A percentile compares a stretch with the other conserved stretches of the same genome.
phyloP scores from a whole-genome alignment of 2,797 vertebrate species.

The Gymnopithys bicolor region DNA sequence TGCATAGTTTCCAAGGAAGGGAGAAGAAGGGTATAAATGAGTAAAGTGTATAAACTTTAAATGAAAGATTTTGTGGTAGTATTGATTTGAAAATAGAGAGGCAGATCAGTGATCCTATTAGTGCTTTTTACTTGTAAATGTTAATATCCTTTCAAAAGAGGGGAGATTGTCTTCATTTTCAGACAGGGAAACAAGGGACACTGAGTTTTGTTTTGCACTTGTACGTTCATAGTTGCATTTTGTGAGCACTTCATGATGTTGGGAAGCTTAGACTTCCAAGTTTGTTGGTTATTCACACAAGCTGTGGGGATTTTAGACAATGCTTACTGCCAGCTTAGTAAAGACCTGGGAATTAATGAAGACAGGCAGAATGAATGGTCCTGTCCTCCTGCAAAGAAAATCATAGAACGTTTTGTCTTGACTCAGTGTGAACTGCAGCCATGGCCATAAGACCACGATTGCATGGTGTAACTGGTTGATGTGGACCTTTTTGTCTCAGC shows the following conservation, averaged over 20 bases:
- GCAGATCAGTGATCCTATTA: neutral
- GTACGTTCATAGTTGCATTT: neutral
- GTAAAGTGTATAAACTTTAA: neutral
- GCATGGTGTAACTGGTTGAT: neutral
- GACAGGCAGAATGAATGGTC: neutral
- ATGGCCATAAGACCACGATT: rapidly evolving
- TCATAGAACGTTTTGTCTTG: neutral
- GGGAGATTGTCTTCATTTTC: neutral
- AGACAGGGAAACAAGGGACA: rapidly evolving
- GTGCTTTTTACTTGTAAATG: neutral
- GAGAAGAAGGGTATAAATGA: neutral
- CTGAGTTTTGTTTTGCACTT: neutral
- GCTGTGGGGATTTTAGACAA: neutral
- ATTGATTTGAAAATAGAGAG: neutral
- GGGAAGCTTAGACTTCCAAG: neutral
- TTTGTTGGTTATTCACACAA: neutral
- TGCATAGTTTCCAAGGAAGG: neutral
- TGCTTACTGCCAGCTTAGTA: neutral
- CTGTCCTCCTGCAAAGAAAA: neutral
- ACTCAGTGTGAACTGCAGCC: neutral
- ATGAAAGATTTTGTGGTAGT: neutral
- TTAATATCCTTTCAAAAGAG: neutral
- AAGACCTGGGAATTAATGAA: neutral
- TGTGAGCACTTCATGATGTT: rapidly evolving
- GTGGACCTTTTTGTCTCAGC: neutral